Evolutionary conservation across 2,888 invertebrate species (phyloP).

Genomic region (Metacarcinus magister): DNA sequence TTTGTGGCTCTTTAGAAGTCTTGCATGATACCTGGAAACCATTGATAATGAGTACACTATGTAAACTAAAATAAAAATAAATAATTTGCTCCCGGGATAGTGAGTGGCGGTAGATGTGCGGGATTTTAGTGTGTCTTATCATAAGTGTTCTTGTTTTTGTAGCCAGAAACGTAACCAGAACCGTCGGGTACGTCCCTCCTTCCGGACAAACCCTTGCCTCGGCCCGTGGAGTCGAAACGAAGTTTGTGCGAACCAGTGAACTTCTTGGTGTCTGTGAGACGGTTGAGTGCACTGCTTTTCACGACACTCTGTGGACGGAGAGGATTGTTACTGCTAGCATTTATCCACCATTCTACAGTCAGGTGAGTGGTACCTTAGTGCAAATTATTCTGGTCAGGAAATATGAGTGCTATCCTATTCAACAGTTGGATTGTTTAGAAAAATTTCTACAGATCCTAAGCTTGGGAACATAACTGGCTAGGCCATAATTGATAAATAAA

Average conservation of each 20-base stretch:
- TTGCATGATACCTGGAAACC: neutral
- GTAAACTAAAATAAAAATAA: neutral
- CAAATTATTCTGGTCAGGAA: no score
- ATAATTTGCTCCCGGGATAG: neutral
- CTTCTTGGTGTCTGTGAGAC: conserved; percentile 85
- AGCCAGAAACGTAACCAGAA: conserved; percentile 85
- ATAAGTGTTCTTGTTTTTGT: conserved; percentile 84
- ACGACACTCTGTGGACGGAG: conserved; percentile 77
- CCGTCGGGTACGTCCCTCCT: conserved; percentile 84
- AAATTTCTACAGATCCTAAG: no score
- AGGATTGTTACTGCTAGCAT: neutral
- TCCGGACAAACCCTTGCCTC: conserved; percentile 85
- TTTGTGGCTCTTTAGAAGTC: neutral
- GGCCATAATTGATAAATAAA: no score
- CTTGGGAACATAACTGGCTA: no score
- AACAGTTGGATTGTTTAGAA: no score
- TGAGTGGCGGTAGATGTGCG: neutral
- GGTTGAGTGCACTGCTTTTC: conserved; percentile 84
- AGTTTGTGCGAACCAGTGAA: conserved; percentile 83
- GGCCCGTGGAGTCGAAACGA: conserved; percentile 85
- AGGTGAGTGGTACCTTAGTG: neutral
- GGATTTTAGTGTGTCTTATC: conserved; percentile 78
- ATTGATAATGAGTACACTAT: neutral
- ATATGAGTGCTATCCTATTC: no score
- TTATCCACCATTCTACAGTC: neutral